phyloP scores from a whole-genome alignment of 2,113 vertebrate genomes.

The Nerophis lumbriciformis region DNA sequence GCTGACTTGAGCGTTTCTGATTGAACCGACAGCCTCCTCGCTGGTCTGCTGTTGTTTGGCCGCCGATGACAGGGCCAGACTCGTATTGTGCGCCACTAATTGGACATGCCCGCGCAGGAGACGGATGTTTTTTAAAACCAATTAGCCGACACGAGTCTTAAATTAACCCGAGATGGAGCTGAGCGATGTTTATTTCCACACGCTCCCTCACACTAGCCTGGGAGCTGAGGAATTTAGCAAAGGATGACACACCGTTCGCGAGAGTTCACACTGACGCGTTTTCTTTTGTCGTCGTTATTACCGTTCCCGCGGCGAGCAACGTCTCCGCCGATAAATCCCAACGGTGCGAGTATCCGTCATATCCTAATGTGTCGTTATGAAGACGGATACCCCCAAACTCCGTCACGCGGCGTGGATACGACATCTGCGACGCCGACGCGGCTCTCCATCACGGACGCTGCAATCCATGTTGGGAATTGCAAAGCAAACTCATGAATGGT shows the following conservation, averaged over 20 bases:
- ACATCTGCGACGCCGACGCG: conserved; percentile 27
- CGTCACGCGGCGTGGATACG: conserved; percentile 1
- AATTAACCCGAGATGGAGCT: conserved; percentile 50
- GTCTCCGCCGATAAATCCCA: conserved; percentile 39
- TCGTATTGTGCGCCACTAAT: conserved; percentile 49
- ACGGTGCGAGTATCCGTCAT: conserved; percentile 27
- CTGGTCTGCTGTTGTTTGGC: conserved; percentile 36
- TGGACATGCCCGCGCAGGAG: conserved; percentile 37
- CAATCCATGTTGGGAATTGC: background rate
- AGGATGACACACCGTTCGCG: background rate
- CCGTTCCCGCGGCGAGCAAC: conserved; percentile 13
- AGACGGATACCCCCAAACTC: conserved; percentile 35
- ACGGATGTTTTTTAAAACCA: conserved; percentile 56
- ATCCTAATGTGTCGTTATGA: conserved; percentile 34
- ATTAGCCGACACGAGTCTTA: conserved; percentile 59
- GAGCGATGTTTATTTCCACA: conserved; percentile 22
- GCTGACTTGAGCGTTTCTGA: conserved; percentile 21
- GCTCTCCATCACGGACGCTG: conserved; percentile 2
- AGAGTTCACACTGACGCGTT: conserved; percentile 16
- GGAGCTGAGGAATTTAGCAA: conserved; percentile 29
- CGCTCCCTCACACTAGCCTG: conserved; percentile 20
- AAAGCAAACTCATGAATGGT: background rate
- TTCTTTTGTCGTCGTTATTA: background rate
- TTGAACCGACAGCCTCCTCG: conserved; percentile 49
- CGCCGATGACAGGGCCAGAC: conserved; percentile 30